Base-by-base conservation (phyloP, 1,140 invertebrate genomes). In the Neotoxoptera formosana region DNA sequence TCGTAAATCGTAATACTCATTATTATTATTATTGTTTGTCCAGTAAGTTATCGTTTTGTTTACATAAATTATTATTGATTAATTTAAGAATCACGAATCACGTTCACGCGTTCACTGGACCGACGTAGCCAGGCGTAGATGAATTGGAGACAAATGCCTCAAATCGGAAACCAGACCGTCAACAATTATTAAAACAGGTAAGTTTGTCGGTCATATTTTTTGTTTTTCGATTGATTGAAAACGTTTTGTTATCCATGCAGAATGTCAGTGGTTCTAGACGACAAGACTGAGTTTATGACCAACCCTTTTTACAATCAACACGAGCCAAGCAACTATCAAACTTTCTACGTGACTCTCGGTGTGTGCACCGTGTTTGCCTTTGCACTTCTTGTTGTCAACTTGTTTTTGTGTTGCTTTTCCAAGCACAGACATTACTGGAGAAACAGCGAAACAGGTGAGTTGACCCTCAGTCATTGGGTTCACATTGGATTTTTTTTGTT, bases 401-500 rank as follows among this genome's bases (percentile, higher is more conserved):
- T 98, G 89, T 96, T 97, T 84, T 96, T 97, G 93, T 97, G 97
- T 94, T 98, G 97, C 95, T 98, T 97, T 94, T 98, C 97, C 6
- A 96, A 96, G 94, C 96, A 98, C 95, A 96, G 96, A 81, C 95
- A 96, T 60, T 98, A 98, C 94, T 98, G 98, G 98, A 96, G 97
- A 91, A 97, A 98, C 95, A 96, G 96, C 94, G 97, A 98, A 94
- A 98, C 98, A 94, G 97, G 97, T 97, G 45, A 83, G 47, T 83
- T 3, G 25, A 11, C 8, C 0, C 20, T 21, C 23, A 8, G 20
- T 36, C 2, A 9, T 9, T 11, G 17, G 20, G 20, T 20, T 25
- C 4, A 11, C 0, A 30, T 34, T 45, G 7, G 17, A 9, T 45
- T 25, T 36, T 36, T 30, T 36, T 93, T 48, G 9, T 53, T 51